Base-by-base conservation (phyloP, 1,140 invertebrate species). In the Fopius arisanus region DNA sequence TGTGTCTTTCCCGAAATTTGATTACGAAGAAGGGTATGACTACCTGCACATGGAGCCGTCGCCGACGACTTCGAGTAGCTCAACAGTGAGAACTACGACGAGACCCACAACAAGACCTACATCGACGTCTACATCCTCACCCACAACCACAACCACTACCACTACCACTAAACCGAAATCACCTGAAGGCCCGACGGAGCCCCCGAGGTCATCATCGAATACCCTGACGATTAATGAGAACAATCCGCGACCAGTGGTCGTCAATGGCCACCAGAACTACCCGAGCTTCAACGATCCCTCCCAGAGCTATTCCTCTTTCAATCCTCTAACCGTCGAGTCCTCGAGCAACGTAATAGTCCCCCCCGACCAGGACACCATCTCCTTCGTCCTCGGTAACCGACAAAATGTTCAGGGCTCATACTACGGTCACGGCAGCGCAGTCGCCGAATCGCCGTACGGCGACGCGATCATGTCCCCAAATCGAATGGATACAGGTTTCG, bases 321-420 rank as follows among this genome's bases (percentile, higher is more conserved):
- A 79, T 0, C 75, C 74, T 9, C 76, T 81, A 7, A 63, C 80
- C 26, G 79, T 85, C 0, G 90, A 91, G 28, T 91, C 90, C 72
- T 90, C 90, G 1, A 92, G 90, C 70, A 92, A 91, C 51, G 89
- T 92, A 41, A 89, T 91, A 40, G 90, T 92, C 40, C 89, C 90
- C 0, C 91, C 90, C 0, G 90, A 90, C 63, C 91, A 92, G 75
- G 89, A 92, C 68, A 91, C 90, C 0, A 90, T 92, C 4, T 90
- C 91, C 0, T 92, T 92, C 78, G 90, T 92, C 5, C 83, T 92
- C 2, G 91, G 91, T 0, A 91, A 91, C 68, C 87, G 90, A 48
- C 91, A 92, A 69, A 91, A 90, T 66, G 90, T 92, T 26, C 88
- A 88, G 41, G 88, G 86, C 16, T 80, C 82, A 16, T 86, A 89